Evolutionary conservation across 2,888 invertebrate genomes (phyloP), one percentile per base, ranked within the genome.

Genomic region (Chalcis sispes): DNA sequence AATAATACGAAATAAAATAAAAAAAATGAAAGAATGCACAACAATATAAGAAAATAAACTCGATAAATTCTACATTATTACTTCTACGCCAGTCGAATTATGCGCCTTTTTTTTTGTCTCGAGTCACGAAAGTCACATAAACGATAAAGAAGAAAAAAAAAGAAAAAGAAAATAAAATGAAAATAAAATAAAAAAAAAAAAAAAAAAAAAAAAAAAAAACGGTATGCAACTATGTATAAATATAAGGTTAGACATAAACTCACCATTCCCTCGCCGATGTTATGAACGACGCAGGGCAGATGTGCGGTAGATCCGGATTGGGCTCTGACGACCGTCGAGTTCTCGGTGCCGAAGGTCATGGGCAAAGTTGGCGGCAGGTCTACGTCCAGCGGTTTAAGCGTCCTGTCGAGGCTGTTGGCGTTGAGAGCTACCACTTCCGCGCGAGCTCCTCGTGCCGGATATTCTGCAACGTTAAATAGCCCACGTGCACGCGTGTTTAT

Each of bases 191-290:
- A n/a, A n/a, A n/a, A n/a, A n/a, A n/a, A n/a, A n/a, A n/a, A n/a
- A n/a, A n/a, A n/a, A n/a, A n/a, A n/a, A n/a, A n/a, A n/a, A n/a
- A n/a, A n/a, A n/a, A n/a, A n/a, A n/a, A n/a, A n/a, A n/a, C n/a
- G n/a, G n/a, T n/a, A n/a, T n/a, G n/a, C n/a, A n/a, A n/a, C n/a
- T n/a, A n/a, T n/a, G n/a, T n/a, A n/a, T n/a, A n/a, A n/a, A n/a
- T n/a, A n/a, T 36, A 36, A 10, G 36, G n/a, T 36, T 36, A 7
- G n/a, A 59, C 8, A 32, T 70, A 73, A 72, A 93, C 95, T 95
- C 89, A 96, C 96, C 91, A 95, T 94, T 83, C 96, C 95, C 89
- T 96, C 95, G 66, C 96, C 95, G 82, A 96, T 94, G 87, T 95
- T 95, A 87, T 94, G 94, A 80, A 96, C 95, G 79, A 95, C 92